These are phyloP conservation scores for Bellardia bayeri DNA, from an alignment of 2,888 invertebrate genomes.

Conservation along the genomic window DNA sequence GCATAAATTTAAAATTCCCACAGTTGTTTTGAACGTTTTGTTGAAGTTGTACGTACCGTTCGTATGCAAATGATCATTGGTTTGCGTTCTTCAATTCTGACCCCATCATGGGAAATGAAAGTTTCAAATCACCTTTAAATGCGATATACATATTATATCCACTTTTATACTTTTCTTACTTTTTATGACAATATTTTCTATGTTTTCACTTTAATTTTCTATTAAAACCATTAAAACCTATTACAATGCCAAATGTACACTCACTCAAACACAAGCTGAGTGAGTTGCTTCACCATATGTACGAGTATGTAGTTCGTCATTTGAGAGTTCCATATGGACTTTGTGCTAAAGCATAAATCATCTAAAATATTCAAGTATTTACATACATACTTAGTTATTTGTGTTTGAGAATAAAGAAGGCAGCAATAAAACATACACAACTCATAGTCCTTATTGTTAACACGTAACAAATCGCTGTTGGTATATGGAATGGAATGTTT, in stretches of 20 bases:
- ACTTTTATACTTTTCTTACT: not conserved
- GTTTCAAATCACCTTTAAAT: constrained; percentile 34
- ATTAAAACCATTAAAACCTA: constrained; percentile 29
- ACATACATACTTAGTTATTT: constrained; percentile 18
- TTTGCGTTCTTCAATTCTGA: constrained; percentile 31
- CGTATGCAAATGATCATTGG: constrained; percentile 44
- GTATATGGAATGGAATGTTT: constrained; percentile 60
- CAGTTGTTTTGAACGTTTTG: constrained; percentile 34
- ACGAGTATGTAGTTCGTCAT: not conserved
- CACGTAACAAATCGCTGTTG: constrained; percentile 66
- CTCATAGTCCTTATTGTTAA: constrained; percentile 64
- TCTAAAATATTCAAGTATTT: constrained; percentile 34
- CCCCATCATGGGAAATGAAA: constrained; percentile 66
- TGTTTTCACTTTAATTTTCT: constrained; percentile 26
- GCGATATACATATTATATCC: not conserved
- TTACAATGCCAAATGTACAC: constrained; percentile 1
- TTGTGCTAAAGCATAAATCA: constrained; percentile 70
- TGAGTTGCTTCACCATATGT: not conserved
- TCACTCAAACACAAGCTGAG: not conserved
- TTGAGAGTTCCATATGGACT: constrained; percentile 54
- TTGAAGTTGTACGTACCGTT: constrained; percentile 18
- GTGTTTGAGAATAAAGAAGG: constrained; percentile 47
- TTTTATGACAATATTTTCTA: not conserved
- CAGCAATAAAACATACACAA: constrained; percentile 23
- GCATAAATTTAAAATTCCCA: constrained; percentile 57